A percentile compares a stretch with the other conserved stretches of the same genome.
Evolutionary conservation across 2,113 vertebrate species (phyloP).

Genomic region (Scophthalmus maximus): DNA sequence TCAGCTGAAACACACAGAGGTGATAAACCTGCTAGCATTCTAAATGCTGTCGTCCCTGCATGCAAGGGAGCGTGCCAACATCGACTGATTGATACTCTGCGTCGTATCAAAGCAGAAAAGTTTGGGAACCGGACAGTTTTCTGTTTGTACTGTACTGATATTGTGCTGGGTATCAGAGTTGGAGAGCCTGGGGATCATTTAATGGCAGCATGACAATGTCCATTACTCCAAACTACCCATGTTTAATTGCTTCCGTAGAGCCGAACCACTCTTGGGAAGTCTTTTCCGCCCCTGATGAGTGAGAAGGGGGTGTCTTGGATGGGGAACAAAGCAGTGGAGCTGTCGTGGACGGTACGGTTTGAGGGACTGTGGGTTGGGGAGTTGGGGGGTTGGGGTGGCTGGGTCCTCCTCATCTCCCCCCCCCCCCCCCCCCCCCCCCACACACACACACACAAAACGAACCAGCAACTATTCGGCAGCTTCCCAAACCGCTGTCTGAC

Average conservation of each 20-base stretch:
- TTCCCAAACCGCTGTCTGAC: conserved; percentile 79
- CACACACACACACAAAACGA: too few relatives aligned
- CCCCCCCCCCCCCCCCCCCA: conserved; percentile 22
- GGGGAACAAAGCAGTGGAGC: conserved; percentile 74
- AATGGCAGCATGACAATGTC: conserved; percentile 77
- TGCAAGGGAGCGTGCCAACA: too few relatives aligned
- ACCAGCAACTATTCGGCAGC: conserved; percentile 67
- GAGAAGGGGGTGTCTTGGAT: conserved; percentile 67
- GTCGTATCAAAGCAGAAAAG: conserved; percentile 13
- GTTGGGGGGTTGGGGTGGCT: conserved; percentile 7
- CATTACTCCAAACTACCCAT: conserved; percentile 81
- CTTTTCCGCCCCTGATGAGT: conserved; percentile 72
- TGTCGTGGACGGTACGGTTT: conserved; percentile 49
- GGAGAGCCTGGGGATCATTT: conserved; percentile 65
- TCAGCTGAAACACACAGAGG: too few relatives aligned
- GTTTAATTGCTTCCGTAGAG: conserved; percentile 80
- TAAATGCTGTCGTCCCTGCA: too few relatives aligned
- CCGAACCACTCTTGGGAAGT: conserved; percentile 72
- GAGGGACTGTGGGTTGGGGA: conserved; percentile 44
- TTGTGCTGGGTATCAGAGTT: conserved; percentile 25
- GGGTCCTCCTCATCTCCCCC: conserved; percentile 20
- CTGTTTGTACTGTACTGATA: background rate
- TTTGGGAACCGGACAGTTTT: conserved; percentile 9
- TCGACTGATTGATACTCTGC: too few relatives aligned
- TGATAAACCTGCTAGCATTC: too few relatives aligned